Conservation (phyloP, 1,140 invertebrate species). For the Drosophila ambigua region DNA sequence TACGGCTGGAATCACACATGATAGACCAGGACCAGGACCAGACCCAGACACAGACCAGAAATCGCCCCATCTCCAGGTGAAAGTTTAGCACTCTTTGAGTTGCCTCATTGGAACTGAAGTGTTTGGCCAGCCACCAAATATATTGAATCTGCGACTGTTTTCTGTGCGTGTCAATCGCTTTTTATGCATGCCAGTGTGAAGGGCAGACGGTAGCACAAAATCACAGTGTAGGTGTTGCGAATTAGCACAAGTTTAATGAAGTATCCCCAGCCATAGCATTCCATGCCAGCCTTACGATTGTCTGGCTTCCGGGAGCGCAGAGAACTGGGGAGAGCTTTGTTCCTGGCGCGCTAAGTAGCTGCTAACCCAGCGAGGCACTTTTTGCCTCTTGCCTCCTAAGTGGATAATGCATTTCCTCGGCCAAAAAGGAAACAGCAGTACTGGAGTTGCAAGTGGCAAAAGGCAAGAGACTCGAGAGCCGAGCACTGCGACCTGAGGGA, state of each 20-base stretch:
- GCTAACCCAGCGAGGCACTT: slow-evolving; percentile 61
- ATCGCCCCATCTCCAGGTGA: slow-evolving; percentile 45
- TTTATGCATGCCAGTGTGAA: slow-evolving; percentile 24
- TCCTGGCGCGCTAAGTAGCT: slow-evolving; percentile 65
- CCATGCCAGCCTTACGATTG: slow-evolving; percentile 34
- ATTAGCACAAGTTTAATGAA: slow-evolving; percentile 69
- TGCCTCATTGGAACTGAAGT: slow-evolving; percentile 68
- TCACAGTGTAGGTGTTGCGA: slow-evolving; percentile 61
- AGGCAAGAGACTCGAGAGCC: too few species aligned
- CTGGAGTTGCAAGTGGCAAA: slow-evolving; percentile 17
- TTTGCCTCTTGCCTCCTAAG: slow-evolving; percentile 63
- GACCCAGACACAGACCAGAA: slow-evolving; percentile 1
- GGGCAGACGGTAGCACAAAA: slow-evolving; percentile 23
- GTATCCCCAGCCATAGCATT: slow-evolving; percentile 18
- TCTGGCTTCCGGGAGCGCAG: slow-evolving; percentile 30
- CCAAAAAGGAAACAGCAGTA: slow-evolving; percentile 53
- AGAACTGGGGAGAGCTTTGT: slow-evolving; percentile 29
- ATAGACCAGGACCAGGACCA: slow-evolving; percentile 1
- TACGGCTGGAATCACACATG: slow-evolving; percentile 71
- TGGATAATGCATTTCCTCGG: slow-evolving; percentile 78
- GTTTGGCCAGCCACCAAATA: slow-evolving; percentile 36
- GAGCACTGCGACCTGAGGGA: too few species aligned
- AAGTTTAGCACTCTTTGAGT: slow-evolving; percentile 64
- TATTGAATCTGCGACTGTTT: slow-evolving; percentile 21
- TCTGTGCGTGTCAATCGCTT: slow-evolving; percentile 59